These are phyloP conservation scores for Tinea pellionella DNA, from an alignment of 2,888 invertebrate species.

Conservation along the genomic window DNA sequence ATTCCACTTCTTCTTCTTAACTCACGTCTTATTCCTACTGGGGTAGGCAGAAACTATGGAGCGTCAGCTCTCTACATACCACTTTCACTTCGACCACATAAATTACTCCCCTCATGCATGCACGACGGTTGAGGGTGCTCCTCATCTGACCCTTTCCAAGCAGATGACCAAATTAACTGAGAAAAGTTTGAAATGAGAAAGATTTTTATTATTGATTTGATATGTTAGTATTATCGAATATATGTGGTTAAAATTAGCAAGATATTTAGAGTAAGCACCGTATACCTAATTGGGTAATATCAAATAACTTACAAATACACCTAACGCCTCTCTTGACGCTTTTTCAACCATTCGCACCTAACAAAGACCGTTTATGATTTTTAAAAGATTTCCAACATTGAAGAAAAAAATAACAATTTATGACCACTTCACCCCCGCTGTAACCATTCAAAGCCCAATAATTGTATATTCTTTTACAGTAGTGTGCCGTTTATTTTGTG, in stretches of 20 bases:
- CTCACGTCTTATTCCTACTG: too few relatives aligned
- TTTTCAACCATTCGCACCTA: slow-evolving; percentile 46
- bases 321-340: slow-evolving; percentile 42
- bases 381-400: slow-evolving; percentile 55
- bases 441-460: slow-evolving; percentile 66
- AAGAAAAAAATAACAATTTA: slow-evolving; percentile 60
- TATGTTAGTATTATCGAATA: background rate
- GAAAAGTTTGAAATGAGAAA: too few relatives aligned
- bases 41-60: too few relatives aligned
- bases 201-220: background rate
- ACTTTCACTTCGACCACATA: too few relatives aligned
- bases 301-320: slow-evolving; percentile 33
- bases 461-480: slow-evolving; percentile 71
- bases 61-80: too few relatives aligned
- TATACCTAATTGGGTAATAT: slow-evolving; percentile 57
- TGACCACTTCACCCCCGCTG: slow-evolving; percentile 68
- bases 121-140: too few relatives aligned
- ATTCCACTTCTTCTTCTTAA: too few relatives aligned
- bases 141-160: too few relatives aligned
- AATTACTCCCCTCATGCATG: too few relatives aligned
- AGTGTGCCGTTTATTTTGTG: slow-evolving; percentile 64
- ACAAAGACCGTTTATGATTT: slow-evolving; percentile 53
- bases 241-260: too few relatives aligned
- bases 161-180: too few relatives aligned
- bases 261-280: slow-evolving; percentile 4